These are phyloP conservation scores for Oasisia sp. DNA, from an alignment of 2,888 invertebrate genomes.

Conservation along the genomic window DNA sequence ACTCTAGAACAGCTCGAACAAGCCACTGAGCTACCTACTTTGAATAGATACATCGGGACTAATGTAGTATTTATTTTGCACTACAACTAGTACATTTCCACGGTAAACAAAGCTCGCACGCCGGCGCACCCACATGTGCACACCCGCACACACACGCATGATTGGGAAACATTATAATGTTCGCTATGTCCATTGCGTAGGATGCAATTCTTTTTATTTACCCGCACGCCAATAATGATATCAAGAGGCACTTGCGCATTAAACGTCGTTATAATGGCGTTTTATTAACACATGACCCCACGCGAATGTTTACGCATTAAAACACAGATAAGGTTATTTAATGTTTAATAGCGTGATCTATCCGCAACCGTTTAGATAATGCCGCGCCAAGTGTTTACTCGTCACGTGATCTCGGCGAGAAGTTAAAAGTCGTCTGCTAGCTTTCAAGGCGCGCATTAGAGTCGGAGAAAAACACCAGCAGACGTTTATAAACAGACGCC, in stretches of 20 bases:
- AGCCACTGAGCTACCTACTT: no score
- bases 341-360: neutral
- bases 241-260: neutral
- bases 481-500: neutral
- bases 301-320: neutral
- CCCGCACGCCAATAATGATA: slow-evolving; percentile 4
- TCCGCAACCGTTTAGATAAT: slow-evolving; percentile 1
- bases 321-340: slow-evolving; percentile 13
- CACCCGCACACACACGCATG: neutral
- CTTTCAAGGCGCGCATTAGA: slow-evolving; percentile 11
- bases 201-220: neutral
- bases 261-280: neutral
- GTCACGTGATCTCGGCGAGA: neutral
- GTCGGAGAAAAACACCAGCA: slow-evolving; percentile 5
- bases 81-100: neutral
- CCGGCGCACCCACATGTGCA: neutral
- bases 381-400: slow-evolving; percentile 11
- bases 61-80: neutral
- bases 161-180: no score
- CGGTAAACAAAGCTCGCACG: neutral
- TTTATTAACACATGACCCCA: slow-evolving; percentile 17
- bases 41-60: neutral
- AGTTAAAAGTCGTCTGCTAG: slow-evolving; percentile 13
- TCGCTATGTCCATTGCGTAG: no score
- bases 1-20: no score